phyloP scores from a whole-genome alignment of 2,797 vertebrate genomes.

The Pantherophis alleghaniensis region DNA sequence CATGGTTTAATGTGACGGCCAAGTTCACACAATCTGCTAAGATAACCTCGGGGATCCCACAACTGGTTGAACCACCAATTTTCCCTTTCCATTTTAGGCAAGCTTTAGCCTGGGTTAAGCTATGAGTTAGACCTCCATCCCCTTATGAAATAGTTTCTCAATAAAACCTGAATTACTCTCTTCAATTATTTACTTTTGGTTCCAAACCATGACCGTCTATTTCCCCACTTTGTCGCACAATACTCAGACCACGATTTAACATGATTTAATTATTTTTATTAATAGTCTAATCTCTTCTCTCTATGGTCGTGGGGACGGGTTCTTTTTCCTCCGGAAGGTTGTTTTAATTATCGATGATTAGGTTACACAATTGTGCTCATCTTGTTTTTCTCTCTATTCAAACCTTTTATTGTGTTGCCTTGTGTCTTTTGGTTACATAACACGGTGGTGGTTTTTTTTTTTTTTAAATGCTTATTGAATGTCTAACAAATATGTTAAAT shows the following conservation, averaged over 20 bases:
- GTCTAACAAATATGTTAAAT: neutral
- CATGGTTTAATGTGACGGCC: neutral
- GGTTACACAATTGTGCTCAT: neutral
- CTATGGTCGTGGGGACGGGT: neutral
- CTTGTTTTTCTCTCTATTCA: neutral
- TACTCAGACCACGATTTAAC: neutral
- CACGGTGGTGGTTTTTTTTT: rapidly evolving
- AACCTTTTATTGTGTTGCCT: neutral
- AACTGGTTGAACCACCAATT: neutral
- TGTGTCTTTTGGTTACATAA: neutral
- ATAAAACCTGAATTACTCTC: neutral
- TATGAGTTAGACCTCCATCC: neutral
- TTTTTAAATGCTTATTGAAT: neutral
- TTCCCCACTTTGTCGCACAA: neutral
- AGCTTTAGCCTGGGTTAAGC: neutral
- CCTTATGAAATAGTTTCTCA: neutral
- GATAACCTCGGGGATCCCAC: neutral
- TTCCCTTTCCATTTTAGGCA: neutral
- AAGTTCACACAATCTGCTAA: neutral
- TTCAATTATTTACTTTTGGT: neutral
- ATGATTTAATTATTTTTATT: neutral
- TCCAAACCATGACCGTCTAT: neutral
- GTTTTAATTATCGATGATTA: neutral
- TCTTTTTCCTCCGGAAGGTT: neutral
- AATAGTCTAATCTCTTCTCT: neutral